Conservation (phyloP, 1,140 invertebrate genomes). For the Papilio xuthus region DNA sequence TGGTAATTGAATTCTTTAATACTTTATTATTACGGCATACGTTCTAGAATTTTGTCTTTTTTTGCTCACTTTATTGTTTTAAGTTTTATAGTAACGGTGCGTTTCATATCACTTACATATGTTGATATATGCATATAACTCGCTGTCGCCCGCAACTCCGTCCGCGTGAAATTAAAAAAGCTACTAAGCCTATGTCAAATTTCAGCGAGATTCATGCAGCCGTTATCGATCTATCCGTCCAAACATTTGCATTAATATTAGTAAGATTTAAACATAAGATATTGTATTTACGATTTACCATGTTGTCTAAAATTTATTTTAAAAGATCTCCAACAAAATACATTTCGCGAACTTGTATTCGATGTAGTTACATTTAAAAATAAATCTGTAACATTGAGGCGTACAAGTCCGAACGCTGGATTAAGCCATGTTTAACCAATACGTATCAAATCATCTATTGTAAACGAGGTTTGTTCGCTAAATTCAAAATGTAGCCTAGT, state of each 20-base stretch:
- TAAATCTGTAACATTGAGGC: not conserved
- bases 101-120: too few species aligned
- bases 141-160: too few species aligned
- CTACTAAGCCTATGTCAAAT: too few species aligned
- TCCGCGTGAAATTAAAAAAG: too few species aligned
- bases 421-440: slow-evolving; percentile 32
- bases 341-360: not conserved
- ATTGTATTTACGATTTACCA: not conserved
- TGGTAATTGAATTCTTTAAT: not conserved
- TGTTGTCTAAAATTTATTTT: not conserved
- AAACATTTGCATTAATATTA: too few species aligned
- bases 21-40: too few species aligned
- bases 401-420: slow-evolving; percentile 17
- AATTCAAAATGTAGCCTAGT: slow-evolving; percentile 29
- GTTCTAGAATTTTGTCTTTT: too few species aligned
- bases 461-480: slow-evolving; percentile 32
- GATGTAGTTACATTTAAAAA: not conserved
- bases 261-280: not conserved
- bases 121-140: too few species aligned
- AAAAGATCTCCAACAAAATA: not conserved
- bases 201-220: too few species aligned
- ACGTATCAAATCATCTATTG: slow-evolving; percentile 32
- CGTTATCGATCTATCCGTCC: too few species aligned
- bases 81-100: too few species aligned
- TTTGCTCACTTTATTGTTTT: too few species aligned